These are phyloP conservation scores for Hirtodrosophila confusa DNA, from an alignment of 2,888 invertebrate genomes.

Conservation along the genomic window DNA sequence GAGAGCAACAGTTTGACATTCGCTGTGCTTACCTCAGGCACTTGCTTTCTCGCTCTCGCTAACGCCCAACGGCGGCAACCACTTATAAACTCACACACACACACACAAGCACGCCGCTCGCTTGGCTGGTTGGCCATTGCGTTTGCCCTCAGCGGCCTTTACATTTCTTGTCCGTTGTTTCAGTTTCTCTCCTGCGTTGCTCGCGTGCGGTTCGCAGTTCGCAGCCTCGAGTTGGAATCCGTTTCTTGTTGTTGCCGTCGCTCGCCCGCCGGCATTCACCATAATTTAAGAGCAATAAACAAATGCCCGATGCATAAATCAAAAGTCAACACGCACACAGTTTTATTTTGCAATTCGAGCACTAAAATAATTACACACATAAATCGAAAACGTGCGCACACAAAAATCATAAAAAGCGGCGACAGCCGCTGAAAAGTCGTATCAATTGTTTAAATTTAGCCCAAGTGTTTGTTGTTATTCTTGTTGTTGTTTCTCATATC, in stretches of 20 bases:
- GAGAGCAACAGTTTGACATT: constrained; percentile 40
- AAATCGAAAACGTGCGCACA: constrained; percentile 55
- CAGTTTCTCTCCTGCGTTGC: constrained; percentile 62
- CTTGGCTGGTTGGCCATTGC: constrained; percentile 63
- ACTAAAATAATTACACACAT: constrained; percentile 36
- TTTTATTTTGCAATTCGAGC: constrained; percentile 30
- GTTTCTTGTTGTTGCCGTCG: constrained; percentile 19
- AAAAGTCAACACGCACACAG: constrained; percentile 41
- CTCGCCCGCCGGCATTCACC: constrained; percentile 45
- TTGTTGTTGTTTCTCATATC: constrained; percentile 20
- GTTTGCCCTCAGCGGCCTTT: constrained; percentile 41
- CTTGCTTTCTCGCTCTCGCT: constrained; percentile 47
- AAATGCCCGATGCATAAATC: constrained; percentile 63
- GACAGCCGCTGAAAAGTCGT: constrained; percentile 43
- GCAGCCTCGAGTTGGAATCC: constrained; percentile 10
- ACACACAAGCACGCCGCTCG: constrained; percentile 36
- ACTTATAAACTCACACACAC: constrained; percentile 29
- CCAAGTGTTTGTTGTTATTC: constrained; percentile 25
- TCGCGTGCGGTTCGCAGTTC: constrained; percentile 65
- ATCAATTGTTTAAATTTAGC: constrained; percentile 52
- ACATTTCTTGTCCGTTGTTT: constrained; percentile 21
- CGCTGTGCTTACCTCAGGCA: constrained; percentile 12
- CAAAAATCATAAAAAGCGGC: constrained; percentile 27
- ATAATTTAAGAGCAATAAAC: constrained; percentile 49
- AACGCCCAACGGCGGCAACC: constrained; percentile 34